Evolutionary conservation across 1,140 invertebrate genomes (phyloP), one percentile per base, ranked within the genome.

Genomic region (Meloidogyne chitwoodi): DNA sequence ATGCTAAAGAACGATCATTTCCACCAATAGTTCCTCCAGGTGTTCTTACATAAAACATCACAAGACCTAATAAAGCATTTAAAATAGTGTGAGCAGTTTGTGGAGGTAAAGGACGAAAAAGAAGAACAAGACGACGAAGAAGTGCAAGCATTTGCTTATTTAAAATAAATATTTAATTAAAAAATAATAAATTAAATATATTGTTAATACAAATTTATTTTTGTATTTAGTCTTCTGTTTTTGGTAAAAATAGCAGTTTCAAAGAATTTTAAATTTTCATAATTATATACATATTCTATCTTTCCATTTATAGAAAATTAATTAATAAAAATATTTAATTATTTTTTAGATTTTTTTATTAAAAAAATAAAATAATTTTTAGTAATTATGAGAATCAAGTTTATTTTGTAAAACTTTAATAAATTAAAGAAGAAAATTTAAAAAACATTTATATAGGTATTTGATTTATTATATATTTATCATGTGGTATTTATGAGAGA

Each of bases 121-220:
- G 95, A 74, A 95, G 90, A 24, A 99, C 93, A 1, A 99, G 89
- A 84, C 96, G 94, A 5, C 96, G 89, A 8, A 99, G 87, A 68
- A 91, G 91, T 88, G 96, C 95, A 84, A 98, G 93, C 92, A 98
- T 94, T 72, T 94, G 91, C 83, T 97, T 94, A 89, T 89, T 81
- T 19, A 85, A 22, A 31, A 24, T 0, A 41, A 68, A n/a, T n/a
- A n/a, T n/a, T n/a, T 24, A 24, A 11, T 56, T n/a, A n/a, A n/a
- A n/a, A n/a, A n/a, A n/a, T n/a, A n/a, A n/a, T 31, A 24, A 1
- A 19, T 27, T 10, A n/a, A 75, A 14, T 4, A 22, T 41, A 22
- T 12, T 44, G n/a, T 56, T n/a, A n/a, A 44, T 44, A 44, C 16
- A 56, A 56, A 56, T n/a, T 38, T 38, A 8, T 8, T 56, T 56